Evolutionary conservation across 2,113 vertebrate species (phyloP).

Genomic region (Platichthys stellatus): DNA sequence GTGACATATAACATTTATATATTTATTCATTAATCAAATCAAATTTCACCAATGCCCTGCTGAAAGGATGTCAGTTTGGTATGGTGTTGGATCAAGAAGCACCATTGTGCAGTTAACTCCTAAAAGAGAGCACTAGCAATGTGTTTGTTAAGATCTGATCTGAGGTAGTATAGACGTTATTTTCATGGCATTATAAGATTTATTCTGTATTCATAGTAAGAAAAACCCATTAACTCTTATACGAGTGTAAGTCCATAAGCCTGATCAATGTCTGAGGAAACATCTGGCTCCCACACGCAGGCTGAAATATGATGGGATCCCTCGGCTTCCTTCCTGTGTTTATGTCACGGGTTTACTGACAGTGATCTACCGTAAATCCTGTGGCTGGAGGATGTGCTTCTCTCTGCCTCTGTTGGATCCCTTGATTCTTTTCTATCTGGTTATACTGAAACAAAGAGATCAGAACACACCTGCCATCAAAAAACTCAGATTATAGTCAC

Average conservation of each 20-base stretch:
- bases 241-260: not conserved
- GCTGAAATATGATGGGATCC: conserved; percentile 32
- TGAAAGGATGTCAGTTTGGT: too few relatives aligned
- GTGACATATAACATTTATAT: too few relatives aligned
- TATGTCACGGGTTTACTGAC: conserved; percentile 46
- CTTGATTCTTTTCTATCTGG: conserved; percentile 4
- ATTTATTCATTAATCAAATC: too few relatives aligned
- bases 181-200: not conserved
- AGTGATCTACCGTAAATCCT: conserved; percentile 29
- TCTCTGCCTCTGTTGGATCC: conserved; percentile 1
- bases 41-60: too few relatives aligned
- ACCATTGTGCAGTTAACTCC: too few relatives aligned
- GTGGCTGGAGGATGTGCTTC: conserved; percentile 7
- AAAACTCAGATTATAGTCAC: conserved; percentile 31
- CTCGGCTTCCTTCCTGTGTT: conserved; percentile 73
- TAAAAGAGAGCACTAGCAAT: not conserved
- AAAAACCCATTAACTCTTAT: not conserved
- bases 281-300: conserved; percentile 36
- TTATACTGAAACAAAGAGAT: conserved; percentile 1
- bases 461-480: not conserved
- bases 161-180: not conserved
- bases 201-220: not conserved
- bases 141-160: not conserved
- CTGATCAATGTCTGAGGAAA: conserved; percentile 35
- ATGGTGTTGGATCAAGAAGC: too few relatives aligned